A percentile compares a stretch with the other conserved stretches of the same genome.
Conservation (phyloP, 1,140 invertebrate species). For the Plectrocnemia conspersa region DNA sequence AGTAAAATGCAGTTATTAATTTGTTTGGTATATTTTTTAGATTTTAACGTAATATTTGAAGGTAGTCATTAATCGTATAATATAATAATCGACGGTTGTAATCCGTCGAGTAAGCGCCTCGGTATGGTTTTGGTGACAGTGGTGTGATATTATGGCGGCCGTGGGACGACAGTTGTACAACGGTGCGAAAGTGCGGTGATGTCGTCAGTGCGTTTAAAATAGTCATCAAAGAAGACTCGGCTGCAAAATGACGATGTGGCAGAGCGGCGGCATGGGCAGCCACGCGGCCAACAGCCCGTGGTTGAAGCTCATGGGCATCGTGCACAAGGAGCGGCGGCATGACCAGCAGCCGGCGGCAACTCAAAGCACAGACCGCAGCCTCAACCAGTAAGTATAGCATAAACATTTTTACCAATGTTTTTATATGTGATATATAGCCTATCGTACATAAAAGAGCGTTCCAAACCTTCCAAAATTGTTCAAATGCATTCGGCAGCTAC, state of each 20-base stretch:
- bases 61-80: not conserved
- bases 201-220: slow-evolving; percentile 18
- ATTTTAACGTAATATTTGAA: not conserved
- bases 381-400: slow-evolving; percentile 34
- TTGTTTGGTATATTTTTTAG: not conserved
- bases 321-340: slow-evolving; percentile 67
- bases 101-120: not conserved
- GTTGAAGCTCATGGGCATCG: slow-evolving; percentile 78
- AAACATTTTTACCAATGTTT: no score
- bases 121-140: not conserved
- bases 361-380: slow-evolving; percentile 69
- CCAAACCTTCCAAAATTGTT: no score
- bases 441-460: no score
- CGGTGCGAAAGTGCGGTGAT: not conserved
- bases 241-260: slow-evolving; percentile 65
- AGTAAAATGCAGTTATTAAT: not conserved
- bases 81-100: not conserved
- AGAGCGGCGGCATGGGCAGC: slow-evolving; percentile 70
- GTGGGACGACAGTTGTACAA: slow-evolving; percentile 11
- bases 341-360: slow-evolving; percentile 45
- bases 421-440: no score
- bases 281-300: slow-evolving; percentile 71
- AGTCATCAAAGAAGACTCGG: not conserved
- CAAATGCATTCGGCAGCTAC: no score
- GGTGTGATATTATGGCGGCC: not conserved